Conservation (phyloP, 2,113 vertebrate species). For the Pipra filicauda region DNA sequence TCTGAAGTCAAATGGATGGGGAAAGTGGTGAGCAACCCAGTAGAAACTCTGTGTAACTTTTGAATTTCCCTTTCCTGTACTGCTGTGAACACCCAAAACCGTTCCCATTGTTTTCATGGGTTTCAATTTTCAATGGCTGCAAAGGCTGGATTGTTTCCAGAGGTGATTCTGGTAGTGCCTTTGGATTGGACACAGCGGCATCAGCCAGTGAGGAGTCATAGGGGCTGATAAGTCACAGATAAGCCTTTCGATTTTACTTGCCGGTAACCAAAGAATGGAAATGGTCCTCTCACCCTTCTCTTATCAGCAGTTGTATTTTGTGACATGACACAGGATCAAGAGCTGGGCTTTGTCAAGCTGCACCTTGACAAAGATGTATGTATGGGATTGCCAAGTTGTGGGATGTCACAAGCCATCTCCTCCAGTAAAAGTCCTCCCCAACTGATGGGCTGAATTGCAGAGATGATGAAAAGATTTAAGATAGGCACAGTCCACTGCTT, state of each 20-base stretch:
- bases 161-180: background rate
- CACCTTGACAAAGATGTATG: background rate
- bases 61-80: background rate
- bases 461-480: background rate
- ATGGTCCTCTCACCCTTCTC: background rate
- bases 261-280: background rate
- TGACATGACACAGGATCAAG: background rate
- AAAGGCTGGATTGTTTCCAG: background rate
- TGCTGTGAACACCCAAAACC: background rate
- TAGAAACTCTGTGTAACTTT: background rate
- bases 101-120: background rate
- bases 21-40: background rate
- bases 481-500: background rate
- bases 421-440: background rate
- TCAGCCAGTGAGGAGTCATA: background rate
- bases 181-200: fast-evolving
- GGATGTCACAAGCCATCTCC: background rate
- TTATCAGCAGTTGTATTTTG: fast-evolving
- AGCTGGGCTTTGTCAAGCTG: background rate
- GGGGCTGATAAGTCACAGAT: background rate
- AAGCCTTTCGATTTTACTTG: background rate
- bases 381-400: background rate
- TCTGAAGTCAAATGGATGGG: fast-evolving
- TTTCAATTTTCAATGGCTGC: background rate
- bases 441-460: background rate